These are phyloP conservation scores for Timandra comae DNA, from an alignment of 2,888 invertebrate species.

Conservation along the genomic window DNA sequence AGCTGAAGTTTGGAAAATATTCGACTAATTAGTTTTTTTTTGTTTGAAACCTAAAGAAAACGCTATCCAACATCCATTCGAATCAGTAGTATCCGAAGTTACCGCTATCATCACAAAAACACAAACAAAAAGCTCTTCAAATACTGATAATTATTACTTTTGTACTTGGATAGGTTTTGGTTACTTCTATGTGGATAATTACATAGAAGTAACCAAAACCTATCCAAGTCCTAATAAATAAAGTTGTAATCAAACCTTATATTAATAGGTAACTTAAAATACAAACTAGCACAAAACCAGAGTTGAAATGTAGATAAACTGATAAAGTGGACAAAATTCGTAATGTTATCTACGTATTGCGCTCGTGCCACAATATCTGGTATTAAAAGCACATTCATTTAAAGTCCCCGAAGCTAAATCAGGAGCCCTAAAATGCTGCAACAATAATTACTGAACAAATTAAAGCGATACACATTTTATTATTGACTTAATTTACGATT, in stretches of 20 bases:
- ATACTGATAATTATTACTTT: too few species aligned
- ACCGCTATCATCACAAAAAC: too few species aligned
- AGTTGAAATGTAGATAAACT: constrained; percentile 13
- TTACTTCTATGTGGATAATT: constrained; percentile 6
- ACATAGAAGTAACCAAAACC: constrained; percentile 2
- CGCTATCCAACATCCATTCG: too few species aligned
- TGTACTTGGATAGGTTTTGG: not conserved
- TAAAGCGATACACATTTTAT: not conserved
- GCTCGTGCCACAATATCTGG: constrained; percentile 64
- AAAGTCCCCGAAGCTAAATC: constrained; percentile 56
- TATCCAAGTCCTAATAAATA: too few species aligned
- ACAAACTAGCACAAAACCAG: not conserved
- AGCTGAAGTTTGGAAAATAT: too few species aligned
- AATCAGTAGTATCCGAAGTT: too few species aligned
- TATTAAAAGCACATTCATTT: constrained; percentile 74
- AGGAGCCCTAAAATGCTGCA: constrained; percentile 51
- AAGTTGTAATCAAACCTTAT: not conserved
- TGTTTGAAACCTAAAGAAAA: too few species aligned
- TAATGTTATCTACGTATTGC: constrained; percentile 22
- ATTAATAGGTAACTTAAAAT: too few species aligned
- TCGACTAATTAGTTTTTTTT: too few species aligned
- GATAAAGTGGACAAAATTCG: constrained; percentile 22
- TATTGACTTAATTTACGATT: not conserved
- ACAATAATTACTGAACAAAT: constrained; percentile 5
- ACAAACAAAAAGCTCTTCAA: too few species aligned